A percentile compares a stretch with the other conserved stretches of the same genome.
phyloP scores from a whole-genome alignment of 2,888 invertebrate genomes.

The Megastigmus dorsalis region DNA sequence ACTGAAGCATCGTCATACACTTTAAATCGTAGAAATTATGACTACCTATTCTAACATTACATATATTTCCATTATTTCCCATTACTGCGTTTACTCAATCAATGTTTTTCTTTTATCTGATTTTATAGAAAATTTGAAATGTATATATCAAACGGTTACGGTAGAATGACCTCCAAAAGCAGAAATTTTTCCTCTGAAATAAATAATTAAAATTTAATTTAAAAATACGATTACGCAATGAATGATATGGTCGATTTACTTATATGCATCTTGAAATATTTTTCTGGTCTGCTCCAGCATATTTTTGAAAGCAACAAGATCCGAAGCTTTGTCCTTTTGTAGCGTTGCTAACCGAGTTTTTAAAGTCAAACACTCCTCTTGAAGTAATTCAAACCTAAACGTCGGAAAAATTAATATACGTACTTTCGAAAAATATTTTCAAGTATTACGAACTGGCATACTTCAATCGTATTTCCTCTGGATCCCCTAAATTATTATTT shows the following conservation, averaged over 20 bases:
- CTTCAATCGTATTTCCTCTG: conserved; percentile 68
- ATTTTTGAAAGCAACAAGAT: conserved; percentile 77
- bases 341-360: conserved; percentile 80
- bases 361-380: conserved; percentile 81
- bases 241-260: conserved; percentile 53
- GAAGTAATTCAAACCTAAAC: conserved; percentile 78
- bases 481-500: conserved; percentile 46
- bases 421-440: not conserved
- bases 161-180: conserved; percentile 24
- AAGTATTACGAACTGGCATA: conserved; percentile 44
- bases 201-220: not conserved
- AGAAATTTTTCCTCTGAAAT: conserved; percentile 42
- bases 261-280: conserved; percentile 77
- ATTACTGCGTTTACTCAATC: too few species aligned
- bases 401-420: not conserved
- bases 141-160: conserved; percentile 27
- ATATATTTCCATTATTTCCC: too few species aligned
- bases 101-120: too few species aligned
- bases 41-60: too few species aligned
- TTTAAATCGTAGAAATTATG: too few species aligned
- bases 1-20: too few species aligned
- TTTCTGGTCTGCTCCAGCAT: conserved; percentile 78
- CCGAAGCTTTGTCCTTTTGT: conserved; percentile 79
- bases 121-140: too few species aligned
- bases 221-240: not conserved